phyloP scores from a whole-genome alignment of 30 jellyfish, hydroid and myxozoan species.

The Turritopsis dohrnii region DNA sequence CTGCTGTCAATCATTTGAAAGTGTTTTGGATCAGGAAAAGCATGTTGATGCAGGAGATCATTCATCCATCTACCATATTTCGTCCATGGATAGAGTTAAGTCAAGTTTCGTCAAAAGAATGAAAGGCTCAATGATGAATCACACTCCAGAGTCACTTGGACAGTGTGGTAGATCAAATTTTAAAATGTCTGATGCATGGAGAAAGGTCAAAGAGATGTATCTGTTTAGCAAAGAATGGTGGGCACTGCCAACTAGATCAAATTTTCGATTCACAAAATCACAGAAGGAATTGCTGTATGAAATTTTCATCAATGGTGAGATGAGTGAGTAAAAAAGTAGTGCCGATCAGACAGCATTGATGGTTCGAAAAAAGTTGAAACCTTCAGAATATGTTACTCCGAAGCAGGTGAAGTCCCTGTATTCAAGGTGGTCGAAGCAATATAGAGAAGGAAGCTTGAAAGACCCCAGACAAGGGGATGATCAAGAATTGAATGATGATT shows the following conservation, averaged over 20 bases:
- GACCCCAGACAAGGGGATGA: conserved; percentile 3
- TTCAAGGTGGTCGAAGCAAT: conserved; percentile 1
- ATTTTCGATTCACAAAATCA: neutral
- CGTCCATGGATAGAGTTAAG: neutral
- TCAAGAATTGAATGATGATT: neutral
- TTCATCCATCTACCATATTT: neutral
- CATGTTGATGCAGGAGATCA: conserved; percentile 8
- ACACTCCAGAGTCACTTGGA: neutral
- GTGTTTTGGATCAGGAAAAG: neutral
- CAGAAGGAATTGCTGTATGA: neutral
- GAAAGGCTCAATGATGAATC: neutral
- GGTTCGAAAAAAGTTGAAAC: neutral
- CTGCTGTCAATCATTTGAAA: neutral
- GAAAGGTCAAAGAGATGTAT: neutral
- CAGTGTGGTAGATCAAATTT: neutral
- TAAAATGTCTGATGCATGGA: neutral
- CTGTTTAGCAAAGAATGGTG: neutral
- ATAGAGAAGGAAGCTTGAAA: neutral
- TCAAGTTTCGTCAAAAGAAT: neutral
- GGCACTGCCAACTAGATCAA: conserved; percentile 7
- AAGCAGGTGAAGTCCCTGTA: neutral
- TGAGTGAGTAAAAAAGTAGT: neutral
- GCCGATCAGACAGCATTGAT: neutral
- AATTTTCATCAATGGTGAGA: neutral
- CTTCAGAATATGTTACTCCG: neutral